These are phyloP conservation scores for Charadrius vociferus DNA, from an alignment of 2,113 vertebrate genomes.

Conservation along the genomic window DNA sequence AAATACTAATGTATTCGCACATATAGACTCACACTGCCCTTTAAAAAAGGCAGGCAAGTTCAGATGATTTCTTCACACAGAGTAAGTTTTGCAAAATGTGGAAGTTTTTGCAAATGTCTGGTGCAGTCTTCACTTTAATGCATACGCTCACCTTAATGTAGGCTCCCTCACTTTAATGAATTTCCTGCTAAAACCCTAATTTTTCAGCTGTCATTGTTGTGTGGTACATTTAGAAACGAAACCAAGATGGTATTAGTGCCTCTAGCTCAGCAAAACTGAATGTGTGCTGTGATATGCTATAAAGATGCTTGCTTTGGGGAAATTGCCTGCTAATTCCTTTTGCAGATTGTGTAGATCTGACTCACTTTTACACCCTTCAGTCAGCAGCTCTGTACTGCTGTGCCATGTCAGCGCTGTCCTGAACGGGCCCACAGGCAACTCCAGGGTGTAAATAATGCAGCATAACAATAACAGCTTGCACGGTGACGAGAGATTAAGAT, in stretches of 20 bases:
- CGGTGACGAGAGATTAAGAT: not conserved
- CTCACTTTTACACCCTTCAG: not conserved
- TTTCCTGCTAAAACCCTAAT: not conserved
- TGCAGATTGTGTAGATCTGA: not conserved
- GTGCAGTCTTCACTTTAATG: not conserved
- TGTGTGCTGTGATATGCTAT: not conserved
- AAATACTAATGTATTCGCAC: not conserved
- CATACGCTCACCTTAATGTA: not conserved
- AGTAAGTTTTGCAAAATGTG: not conserved
- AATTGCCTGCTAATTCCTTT: not conserved
- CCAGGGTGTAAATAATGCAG: not conserved
- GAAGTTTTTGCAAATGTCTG: not conserved
- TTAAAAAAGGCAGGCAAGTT: not conserved
- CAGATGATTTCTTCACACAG: not conserved
- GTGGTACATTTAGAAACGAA: not conserved
- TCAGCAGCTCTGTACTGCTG: not conserved
- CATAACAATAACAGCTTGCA: not conserved
- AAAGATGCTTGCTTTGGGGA: not conserved
- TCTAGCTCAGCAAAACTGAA: not conserved
- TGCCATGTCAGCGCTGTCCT: not conserved
- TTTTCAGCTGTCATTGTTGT: not conserved
- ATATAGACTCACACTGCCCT: not conserved
- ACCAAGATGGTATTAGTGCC: not conserved
- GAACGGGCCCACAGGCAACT: not conserved
- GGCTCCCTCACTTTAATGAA: not conserved